Evolutionary conservation across 2,888 invertebrate genomes (phyloP), one percentile per base, ranked within the genome.

Genomic region (Euphydryas editha): DNA sequence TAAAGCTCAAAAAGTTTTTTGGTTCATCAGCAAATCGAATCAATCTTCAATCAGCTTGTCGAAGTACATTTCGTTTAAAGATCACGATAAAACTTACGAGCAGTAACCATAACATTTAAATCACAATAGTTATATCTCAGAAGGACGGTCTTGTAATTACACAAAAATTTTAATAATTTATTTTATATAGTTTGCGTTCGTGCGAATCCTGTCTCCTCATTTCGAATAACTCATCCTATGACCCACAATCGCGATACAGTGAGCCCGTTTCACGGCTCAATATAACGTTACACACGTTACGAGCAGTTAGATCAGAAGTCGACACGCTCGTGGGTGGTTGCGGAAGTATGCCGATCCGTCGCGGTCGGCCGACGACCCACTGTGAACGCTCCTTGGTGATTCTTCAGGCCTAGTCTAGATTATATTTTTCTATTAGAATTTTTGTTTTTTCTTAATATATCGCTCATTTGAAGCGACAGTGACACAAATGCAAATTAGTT

Each of bases 221-320:
- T 54, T 5, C 36, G 36, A 54, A 17, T 11, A 54, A 36, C 10
- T 54, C 21, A 54, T 54, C 36, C 36, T 36, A 4, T 54, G 54
- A 54, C 36, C 36, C 17, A 54, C 17, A 54, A 54, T 73, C 79
- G 83, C 75, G 78, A 79, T 75, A 81, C 51, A 68, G 64, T 55
- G 57, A 36, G 57, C 21, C 62, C 60, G 54, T 60, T 60, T 67
- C 46, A 62, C 67, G 55, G 68, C 47, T 54, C 73, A 74, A 72
- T 76, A 77, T 82, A 80, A 67, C 78, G 81, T 87, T 86, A 85
- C 87, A 83, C 78, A 74, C 81, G 81, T 87, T 86, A 86, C 82
- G 80, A 82, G 78, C 72, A 79, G 79, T 85, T 85, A 82, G 83
- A 84, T 84, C 80, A 84, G 82, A 81, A 51, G 63, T 47, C 65